These are phyloP conservation scores for Lordiphosa collinella DNA, from an alignment of 1,140 invertebrate genomes.

Conservation along the genomic window DNA sequence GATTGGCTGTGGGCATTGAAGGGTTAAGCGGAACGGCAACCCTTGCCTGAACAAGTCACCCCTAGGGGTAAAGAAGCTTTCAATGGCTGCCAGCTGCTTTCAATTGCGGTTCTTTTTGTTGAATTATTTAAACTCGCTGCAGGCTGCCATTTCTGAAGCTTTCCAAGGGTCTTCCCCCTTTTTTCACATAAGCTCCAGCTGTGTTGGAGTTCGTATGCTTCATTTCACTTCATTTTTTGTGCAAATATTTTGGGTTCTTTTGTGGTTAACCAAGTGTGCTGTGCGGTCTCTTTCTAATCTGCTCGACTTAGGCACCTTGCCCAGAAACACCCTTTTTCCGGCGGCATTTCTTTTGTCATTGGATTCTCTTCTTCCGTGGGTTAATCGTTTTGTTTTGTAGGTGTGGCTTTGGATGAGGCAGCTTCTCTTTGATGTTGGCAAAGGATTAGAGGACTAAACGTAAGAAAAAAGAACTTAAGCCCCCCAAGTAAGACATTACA, in stretches of 20 bases:
- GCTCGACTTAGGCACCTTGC: constrained; percentile 30
- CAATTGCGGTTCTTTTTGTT: no score
- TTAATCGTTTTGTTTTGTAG: constrained; percentile 53
- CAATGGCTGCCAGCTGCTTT: constrained; percentile 30
- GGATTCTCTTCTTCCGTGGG: constrained; percentile 16
- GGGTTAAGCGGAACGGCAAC: constrained; percentile 31
- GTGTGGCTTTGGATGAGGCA: constrained; percentile 31
- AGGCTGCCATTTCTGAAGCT: constrained; percentile 23
- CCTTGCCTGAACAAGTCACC: constrained; percentile 17
- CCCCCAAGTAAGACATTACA: constrained; percentile 1
- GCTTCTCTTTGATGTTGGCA: constrained; percentile 32
- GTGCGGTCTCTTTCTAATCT: constrained; percentile 18
- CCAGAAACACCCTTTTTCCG: constrained; percentile 36
- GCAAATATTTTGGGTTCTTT: constrained; percentile 35
- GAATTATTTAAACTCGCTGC: background rate
- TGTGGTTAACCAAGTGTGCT: constrained; percentile 21
- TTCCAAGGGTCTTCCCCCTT: constrained; percentile 1
- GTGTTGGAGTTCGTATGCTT: constrained; percentile 10
- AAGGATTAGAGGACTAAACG: background rate
- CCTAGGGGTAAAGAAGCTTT: constrained; percentile 14
- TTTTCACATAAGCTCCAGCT: constrained; percentile 22
- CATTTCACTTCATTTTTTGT: constrained; percentile 8
- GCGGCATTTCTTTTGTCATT: constrained; percentile 34
- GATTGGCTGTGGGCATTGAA: constrained; percentile 33
- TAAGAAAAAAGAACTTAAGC: background rate